Conservation (phyloP, 2,888 invertebrate species). For the Pandemis cinnamomeana region DNA sequence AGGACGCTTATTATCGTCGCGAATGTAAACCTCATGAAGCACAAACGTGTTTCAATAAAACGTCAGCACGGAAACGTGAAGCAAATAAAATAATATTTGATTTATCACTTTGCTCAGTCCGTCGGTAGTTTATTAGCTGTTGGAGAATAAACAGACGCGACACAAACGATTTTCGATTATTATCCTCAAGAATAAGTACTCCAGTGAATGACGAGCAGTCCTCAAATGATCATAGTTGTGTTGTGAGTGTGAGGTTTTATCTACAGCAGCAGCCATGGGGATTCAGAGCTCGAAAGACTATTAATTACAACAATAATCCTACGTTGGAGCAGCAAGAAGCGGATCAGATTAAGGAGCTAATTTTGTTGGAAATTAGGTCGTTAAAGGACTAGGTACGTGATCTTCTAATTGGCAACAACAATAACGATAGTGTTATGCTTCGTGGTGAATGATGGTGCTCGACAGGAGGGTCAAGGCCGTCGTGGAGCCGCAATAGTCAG, state of each 20-base stretch:
- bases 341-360: neutral
- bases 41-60: neutral
- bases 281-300: neutral
- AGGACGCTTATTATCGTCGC: no score
- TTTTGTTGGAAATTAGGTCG: neutral
- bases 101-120: slow-evolving; percentile 25
- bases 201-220: neutral
- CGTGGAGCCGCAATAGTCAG: neutral
- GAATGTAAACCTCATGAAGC: no score
- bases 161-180: neutral
- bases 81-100: slow-evolving; percentile 33
- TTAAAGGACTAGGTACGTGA: neutral
- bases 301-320: neutral
- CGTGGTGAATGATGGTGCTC: neutral
- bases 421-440: neutral
- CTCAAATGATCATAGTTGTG: neutral
- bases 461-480: neutral
- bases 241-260: neutral
- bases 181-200: neutral
- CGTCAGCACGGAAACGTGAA: slow-evolving; percentile 9
- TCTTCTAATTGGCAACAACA: neutral
- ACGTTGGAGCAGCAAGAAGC: neutral
- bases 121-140: slow-evolving; percentile 11
- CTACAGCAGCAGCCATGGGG: neutral
- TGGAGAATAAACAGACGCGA: slow-evolving; percentile 14